Conservation (phyloP, 2,113 vertebrate genomes). For the Sprattus sprattus region DNA sequence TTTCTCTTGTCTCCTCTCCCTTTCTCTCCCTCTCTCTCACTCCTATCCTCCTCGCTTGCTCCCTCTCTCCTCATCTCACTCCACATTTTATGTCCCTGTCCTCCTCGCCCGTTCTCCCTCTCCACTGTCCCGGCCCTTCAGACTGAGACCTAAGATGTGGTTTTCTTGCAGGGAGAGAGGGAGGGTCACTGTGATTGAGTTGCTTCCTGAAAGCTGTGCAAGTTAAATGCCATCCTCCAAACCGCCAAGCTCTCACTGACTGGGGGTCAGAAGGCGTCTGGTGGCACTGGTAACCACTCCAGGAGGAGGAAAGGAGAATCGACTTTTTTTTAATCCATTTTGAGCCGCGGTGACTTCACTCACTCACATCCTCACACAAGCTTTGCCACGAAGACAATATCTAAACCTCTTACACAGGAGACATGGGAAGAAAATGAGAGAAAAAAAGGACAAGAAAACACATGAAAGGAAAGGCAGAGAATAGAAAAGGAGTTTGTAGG, state of each 20-base stretch:
- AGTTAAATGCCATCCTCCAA: constrained; percentile 58
- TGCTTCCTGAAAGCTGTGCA: constrained; percentile 53
- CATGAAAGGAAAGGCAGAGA: neutral
- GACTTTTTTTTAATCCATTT: neutral
- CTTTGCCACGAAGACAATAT: constrained; percentile 5
- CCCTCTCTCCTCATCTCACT: neutral
- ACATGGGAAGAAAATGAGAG: neutral
- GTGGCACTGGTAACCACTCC: neutral
- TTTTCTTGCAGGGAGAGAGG: constrained; percentile 44
- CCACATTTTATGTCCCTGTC: neutral
- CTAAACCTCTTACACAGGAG: neutral
- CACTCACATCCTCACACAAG: neutral
- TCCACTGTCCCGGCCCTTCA: neutral
- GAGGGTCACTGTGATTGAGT: constrained; percentile 48
- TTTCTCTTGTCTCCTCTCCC: constrained; percentile 31
- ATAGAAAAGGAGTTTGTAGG: no score
- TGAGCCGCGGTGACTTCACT: neutral
- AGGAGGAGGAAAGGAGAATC: neutral
- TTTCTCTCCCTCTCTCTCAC: constrained; percentile 24
- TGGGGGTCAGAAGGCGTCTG: constrained; percentile 25
- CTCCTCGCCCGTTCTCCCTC: neutral
- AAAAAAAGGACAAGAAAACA: neutral
- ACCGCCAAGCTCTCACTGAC: constrained; percentile 42
- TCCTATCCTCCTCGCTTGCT: constrained; percentile 22
- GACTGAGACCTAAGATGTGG: neutral